Evolutionary conservation across 2,888 invertebrate species (phyloP), one percentile per base, ranked within the genome.

Genomic region (Drosophila percnosoma): DNA sequence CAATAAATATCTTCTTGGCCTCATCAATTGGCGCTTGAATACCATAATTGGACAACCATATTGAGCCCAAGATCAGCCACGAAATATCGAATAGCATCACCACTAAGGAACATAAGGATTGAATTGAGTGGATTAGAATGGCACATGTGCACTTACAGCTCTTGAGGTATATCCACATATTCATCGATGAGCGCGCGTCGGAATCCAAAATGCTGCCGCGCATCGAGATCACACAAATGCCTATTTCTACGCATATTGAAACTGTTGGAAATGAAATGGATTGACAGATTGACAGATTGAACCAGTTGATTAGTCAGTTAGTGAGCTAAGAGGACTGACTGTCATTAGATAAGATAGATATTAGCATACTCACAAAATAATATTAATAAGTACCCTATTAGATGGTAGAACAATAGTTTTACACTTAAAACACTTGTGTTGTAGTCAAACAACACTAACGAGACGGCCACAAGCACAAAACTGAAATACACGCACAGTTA

Each of bases 201-300:
- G 96, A 95, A 90, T 97, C 95, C 84, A 97, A 94, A 86, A 97
- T 97, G 91, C 96, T 96, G 69, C 97, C 97, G 77, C 96, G 94
- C 93, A 96, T 95, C 75, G 97, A 96, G 76, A 97, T 94, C 89
- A 95, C 94, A 90, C 96, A 96, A 85, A 97, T 96, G 84, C 94
- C 94, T 73, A 95, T 94, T 93, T 97, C 97, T 82, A 96, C 94
- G 75, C 95, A 92, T 93, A 95, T 94, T 71, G 95, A 95, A 82
- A 93, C 94, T 93, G 83, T 51, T 21, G 33, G 15, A 21, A 33
- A 8, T 33, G 6, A 34, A 49, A 2, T 21, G n/a, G 8, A 77
- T 8, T 11, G 8, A 40, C 13, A 52, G 8, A 77, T 8, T 8
- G 8, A 45, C 13, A 52, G 1, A n/a, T 4, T 34, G 24, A 34